Conservation (phyloP, 2,113 vertebrate genomes). For the Peromyscus leucopus region DNA sequence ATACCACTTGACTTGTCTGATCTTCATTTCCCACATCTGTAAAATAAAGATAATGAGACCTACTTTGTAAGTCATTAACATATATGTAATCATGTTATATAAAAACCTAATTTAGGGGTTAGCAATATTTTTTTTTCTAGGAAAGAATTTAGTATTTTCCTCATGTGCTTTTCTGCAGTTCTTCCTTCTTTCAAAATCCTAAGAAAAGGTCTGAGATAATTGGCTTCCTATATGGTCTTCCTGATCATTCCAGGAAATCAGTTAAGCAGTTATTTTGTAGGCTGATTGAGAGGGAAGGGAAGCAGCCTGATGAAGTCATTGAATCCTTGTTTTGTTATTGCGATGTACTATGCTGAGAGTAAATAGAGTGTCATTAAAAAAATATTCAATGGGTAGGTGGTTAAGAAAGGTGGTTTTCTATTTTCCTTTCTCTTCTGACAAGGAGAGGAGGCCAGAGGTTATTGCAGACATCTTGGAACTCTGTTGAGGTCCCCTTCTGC, state of each 20-base stretch:
- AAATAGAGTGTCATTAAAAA: constrained; percentile 55
- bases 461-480: constrained; percentile 55
- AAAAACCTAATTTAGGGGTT: constrained; percentile 38
- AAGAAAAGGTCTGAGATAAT: constrained; percentile 35
- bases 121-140: constrained; percentile 18
- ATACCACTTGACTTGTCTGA: constrained; percentile 40
- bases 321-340: constrained; percentile 34
- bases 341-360: background rate
- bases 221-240: background rate
- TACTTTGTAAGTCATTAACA: constrained; percentile 51
- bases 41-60: constrained; percentile 58
- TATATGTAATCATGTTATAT: constrained; percentile 52
- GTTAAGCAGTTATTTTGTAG: constrained; percentile 3
- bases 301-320: background rate
- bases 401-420: constrained; percentile 52
- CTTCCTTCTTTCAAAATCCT: constrained; percentile 32
- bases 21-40: constrained; percentile 43
- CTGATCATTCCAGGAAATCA: background rate
- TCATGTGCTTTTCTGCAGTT: background rate
- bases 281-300: constrained; percentile 3
- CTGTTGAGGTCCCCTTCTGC: constrained; percentile 52
- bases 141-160: constrained; percentile 53
- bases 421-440: constrained; percentile 47
- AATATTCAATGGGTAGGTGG: constrained; percentile 32
- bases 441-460: constrained; percentile 32